Percentiles rank a stretch among this genome's conserved stretches.
These are phyloP conservation scores for Nyctibius grandis DNA, from an alignment of 2,797 vertebrate genomes.

Conservation along the genomic window DNA sequence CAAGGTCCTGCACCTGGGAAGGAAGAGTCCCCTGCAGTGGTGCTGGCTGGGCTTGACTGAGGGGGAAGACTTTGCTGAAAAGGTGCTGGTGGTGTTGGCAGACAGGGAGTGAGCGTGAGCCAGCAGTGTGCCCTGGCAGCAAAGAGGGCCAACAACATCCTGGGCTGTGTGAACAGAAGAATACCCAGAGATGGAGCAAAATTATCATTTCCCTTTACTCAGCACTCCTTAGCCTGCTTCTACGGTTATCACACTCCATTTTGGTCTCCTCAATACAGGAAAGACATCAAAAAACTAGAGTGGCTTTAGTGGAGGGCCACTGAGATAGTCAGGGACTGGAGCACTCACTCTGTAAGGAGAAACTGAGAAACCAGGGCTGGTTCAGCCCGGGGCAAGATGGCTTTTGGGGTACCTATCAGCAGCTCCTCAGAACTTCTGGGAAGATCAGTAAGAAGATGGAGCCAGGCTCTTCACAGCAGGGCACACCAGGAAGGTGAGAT, in stretches of 20 bases:
- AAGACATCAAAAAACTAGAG: not conserved
- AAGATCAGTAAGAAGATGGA: not conserved
- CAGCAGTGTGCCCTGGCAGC: not conserved
- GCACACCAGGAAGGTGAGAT: not conserved
- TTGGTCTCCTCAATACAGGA: not conserved
- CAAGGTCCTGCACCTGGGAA: not conserved
- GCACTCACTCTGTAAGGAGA: not conserved
- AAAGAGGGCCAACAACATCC: not conserved
- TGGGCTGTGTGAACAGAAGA: not conserved
- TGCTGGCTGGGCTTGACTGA: not conserved
- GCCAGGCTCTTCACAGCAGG: not conserved
- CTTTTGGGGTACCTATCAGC: not conserved
- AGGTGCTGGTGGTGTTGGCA: accelerated
- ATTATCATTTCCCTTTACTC: not conserved
- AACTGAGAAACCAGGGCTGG: not conserved
- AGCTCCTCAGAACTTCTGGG: not conserved
- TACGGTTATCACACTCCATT: not conserved
- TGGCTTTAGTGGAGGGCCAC: not conserved
- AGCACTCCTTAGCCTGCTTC: not conserved
- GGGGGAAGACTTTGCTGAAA: not conserved
- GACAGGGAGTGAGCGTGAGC: not conserved
- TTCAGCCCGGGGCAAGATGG: not conserved
- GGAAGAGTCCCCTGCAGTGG: not conserved
- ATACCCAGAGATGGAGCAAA: not conserved
- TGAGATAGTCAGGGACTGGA: not conserved